These are phyloP conservation scores for Sylvilagus floridanus DNA, from an alignment of 2,797 vertebrate species.

Conservation along the genomic window DNA sequence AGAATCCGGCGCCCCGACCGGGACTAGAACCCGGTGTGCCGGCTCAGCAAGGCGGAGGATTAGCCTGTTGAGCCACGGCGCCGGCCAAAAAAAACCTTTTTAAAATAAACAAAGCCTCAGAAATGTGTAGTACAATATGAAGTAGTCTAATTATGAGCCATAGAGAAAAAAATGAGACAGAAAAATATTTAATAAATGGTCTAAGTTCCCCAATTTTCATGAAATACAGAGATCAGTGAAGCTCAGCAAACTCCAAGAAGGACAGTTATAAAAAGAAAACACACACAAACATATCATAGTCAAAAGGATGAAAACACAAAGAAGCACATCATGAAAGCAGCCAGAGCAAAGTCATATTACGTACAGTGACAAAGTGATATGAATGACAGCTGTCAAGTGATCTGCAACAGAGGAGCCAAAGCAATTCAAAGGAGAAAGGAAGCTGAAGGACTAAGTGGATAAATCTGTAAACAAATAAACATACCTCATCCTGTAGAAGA, in stretches of 20 bases:
- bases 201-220: slow-evolving; percentile 10
- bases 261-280: slow-evolving; percentile 4
- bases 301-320: not conserved
- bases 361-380: not conserved
- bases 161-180: not conserved
- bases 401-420: not conserved
- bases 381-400: not conserved
- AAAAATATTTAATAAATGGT: slow-evolving; percentile 19
- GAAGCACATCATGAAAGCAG: not conserved
- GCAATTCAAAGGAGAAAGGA: not conserved
- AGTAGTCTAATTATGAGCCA: not conserved
- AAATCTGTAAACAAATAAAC: not conserved
- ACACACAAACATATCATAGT: not conserved
- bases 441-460: not conserved
- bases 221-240: slow-evolving; percentile 11
- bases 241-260: not conserved
- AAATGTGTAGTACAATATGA: not conserved
- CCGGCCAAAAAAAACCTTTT: slow-evolving; percentile 55
- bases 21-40: too few relatives aligned
- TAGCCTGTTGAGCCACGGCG: too few relatives aligned
- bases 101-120: slow-evolving; percentile 18
- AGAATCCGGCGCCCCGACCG: too few relatives aligned
- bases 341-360: not conserved
- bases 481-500: not conserved
- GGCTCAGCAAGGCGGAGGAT: too few relatives aligned